Percentiles rank a stretch among this genome's conserved stretches.
Conservation (phyloP, 2,888 invertebrate species). For the Portevinia maculata region DNA sequence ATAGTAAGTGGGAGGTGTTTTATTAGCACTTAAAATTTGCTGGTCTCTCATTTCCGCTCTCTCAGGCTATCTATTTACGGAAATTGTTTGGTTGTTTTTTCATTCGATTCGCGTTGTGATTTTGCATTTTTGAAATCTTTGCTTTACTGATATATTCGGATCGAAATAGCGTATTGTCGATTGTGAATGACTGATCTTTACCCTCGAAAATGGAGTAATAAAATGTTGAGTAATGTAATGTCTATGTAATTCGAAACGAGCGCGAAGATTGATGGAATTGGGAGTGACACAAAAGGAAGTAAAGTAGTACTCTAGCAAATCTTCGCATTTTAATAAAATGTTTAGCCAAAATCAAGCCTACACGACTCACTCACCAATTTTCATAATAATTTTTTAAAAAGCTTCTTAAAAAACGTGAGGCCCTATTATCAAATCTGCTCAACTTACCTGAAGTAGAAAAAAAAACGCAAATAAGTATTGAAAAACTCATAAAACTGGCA, state of each 20-base stretch:
- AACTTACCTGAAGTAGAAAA: conserved; percentile 13
- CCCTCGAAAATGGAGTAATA: too few relatives aligned
- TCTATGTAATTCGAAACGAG: too few relatives aligned
- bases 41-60: neutral
- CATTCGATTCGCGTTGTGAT: neutral
- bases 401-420: neutral
- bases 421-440: neutral
- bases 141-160: neutral
- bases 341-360: too few relatives aligned
- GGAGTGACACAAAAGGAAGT: too few relatives aligned
- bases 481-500: neutral
- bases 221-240: too few relatives aligned
- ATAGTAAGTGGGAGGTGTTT: neutral
- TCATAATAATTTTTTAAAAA: neutral
- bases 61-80: conserved; percentile 6
- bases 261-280: too few relatives aligned
- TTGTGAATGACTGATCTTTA: neutral
- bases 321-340: too few relatives aligned
- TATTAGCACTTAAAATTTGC: conserved; percentile 28
- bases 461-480: conserved; percentile 2
- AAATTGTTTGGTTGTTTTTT: neutral
- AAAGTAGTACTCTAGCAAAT: too few relatives aligned
- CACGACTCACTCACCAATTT: too few relatives aligned
- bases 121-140: neutral
- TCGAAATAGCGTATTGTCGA: neutral